Base-by-base conservation (phyloP, 2,797 vertebrate species). In the Melanotaenia nigrans region DNA sequence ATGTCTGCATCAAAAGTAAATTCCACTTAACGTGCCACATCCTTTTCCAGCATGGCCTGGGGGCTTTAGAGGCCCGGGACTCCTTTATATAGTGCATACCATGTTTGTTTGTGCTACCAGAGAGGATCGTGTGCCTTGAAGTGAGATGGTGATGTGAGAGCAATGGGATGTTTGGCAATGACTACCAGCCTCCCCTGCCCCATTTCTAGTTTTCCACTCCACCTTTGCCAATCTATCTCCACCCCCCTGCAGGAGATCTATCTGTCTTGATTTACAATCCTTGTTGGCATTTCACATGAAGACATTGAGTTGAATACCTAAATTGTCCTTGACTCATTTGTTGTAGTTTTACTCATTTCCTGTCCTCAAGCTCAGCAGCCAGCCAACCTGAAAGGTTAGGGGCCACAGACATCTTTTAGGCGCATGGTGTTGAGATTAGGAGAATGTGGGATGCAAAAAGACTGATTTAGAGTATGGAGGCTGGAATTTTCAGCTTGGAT, bases 1-100 rank as follows among this genome's bases (percentile, higher is more conserved):
- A 92, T 91, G 93, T 95, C 90, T 87, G 88, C 87, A 92, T 93
- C 88, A 91, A 90, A 93, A 93, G 92, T 93, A 91, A 93, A 94
- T 94, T 94, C 92, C 92, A 92, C 93, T 94, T 93, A 93, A 94
- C 91, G 76, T 89, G 89, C 91, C 88, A 90, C 85, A 89, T 92
- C 85, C 90, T 85, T 88, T 92, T 90, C 87, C 79, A 88, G 87
- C 87, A 85, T 85, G 89, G 88, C 85, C 85, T 25, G 69, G 61
- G 78, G 86, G 87, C 87, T 84, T 89, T 75, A 69, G 85, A 83
- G 73, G 78, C 87, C 78, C 70, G 75, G 85, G 73, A 75, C 82
- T 73, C 75, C 92, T 92, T 94, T 92, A 92, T 92, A 94, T 93
- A 93, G 92, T 61, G 22, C 90, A 89, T 92, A 71, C 81, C 80